These are phyloP conservation scores for Notarius quadriscutis DNA, from an alignment of 2,113 vertebrate species.

Conservation along the genomic window DNA sequence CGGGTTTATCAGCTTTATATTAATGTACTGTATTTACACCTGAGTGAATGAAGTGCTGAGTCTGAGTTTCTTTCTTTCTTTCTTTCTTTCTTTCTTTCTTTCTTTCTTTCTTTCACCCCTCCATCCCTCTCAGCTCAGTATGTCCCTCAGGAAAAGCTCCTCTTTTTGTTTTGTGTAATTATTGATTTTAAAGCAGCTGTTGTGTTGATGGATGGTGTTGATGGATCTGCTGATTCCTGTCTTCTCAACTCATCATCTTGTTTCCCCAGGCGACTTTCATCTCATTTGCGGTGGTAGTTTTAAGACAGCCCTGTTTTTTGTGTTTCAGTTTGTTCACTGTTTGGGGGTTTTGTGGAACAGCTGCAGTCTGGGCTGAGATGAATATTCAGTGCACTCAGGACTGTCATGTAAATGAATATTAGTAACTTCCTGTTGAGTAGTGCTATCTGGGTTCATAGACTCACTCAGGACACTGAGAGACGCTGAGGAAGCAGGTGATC, in stretches of 20 bases:
- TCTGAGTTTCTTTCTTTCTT: background rate
- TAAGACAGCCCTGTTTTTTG: background rate
- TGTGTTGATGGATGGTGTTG: slow-evolving; percentile 20
- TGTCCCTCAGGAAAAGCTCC: background rate
- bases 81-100: background rate
- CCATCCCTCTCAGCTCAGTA: background rate
- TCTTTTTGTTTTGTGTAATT: slow-evolving; percentile 13
- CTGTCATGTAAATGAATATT: no score
- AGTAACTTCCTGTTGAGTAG: background rate
- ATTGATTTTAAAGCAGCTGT: slow-evolving; percentile 16
- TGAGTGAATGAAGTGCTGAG: background rate
- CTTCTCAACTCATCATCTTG: background rate
- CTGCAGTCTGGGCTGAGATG: background rate
- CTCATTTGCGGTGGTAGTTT: background rate
- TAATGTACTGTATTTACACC: background rate
- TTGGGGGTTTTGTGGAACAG: background rate
- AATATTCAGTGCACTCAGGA: background rate
- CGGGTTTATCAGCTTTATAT: background rate
- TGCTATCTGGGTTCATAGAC: background rate
- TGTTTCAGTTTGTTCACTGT: background rate
- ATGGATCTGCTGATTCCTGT: slow-evolving; percentile 9
- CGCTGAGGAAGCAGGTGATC: background rate
- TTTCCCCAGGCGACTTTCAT: background rate
- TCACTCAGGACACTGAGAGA: background rate
- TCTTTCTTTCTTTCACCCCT: background rate